Base-by-base conservation (phyloP, 2,888 invertebrate species). In the Drosophila birchii region DNA sequence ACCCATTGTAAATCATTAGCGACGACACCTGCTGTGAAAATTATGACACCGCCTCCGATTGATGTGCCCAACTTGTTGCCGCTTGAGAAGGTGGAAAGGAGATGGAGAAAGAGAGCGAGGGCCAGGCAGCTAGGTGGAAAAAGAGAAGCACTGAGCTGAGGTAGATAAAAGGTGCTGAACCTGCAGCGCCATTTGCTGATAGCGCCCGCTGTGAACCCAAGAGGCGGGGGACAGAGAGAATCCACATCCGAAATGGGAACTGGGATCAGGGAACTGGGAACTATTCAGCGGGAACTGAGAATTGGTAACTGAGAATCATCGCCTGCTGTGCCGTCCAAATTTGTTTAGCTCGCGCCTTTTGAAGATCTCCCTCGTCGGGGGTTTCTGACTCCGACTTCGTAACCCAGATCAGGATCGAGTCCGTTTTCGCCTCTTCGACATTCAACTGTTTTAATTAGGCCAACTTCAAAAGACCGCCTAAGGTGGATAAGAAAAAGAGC, bases 11-110 rank as follows among this genome's bases (percentile, higher is more conserved):
- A 89, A 86, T 86, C 90, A 89, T 90, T 90, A 91, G 80, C 83
- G 78, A 63, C 81, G 89, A 86, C 91, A 91, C 91, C 91, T 91
- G 91, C 91, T 91, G 91, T 89, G 91, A 90, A 91, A 91, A 91
- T 91, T 89, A 91, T 91, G 91, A 91, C 89, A 91, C 90, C 89
- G 90, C 86, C 89, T 86, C 88, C 86, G 78, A 84, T 90, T 88
- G 90, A 88, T 86, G 89, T 81, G 64, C 70, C 60, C 77, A 82
- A 89, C 90, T 83, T 88, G 85, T 84, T 87, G 89, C 86, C 82
- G 86, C 68, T 57, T 81, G 83, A 85, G 6, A 9, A 59, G 32
- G 23, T 32, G 23, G 9, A 11, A 11, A 18, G 20, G 51, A 20
- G 20, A 49, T 18, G n/a, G 36, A 41, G 41, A 36, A 29, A 20